These are phyloP conservation scores for Abrostola tripartita DNA, from an alignment of 2,888 invertebrate genomes.

Conservation along the genomic window DNA sequence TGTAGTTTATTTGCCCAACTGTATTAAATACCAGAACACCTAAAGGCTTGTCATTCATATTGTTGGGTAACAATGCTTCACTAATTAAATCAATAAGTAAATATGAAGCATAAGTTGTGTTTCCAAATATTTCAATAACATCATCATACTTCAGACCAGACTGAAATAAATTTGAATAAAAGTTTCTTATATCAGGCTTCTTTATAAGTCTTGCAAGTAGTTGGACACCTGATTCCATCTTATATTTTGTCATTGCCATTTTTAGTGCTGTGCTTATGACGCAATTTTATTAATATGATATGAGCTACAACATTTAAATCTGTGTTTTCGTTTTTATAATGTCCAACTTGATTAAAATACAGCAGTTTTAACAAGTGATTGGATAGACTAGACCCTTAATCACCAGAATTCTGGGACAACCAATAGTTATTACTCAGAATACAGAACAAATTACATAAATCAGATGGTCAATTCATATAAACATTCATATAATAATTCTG, in stretches of 20 bases:
- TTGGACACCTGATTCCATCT: constrained; percentile 89
- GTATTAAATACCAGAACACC: constrained; percentile 79
- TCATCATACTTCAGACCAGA: constrained; percentile 71
- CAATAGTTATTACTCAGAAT: too few species aligned
- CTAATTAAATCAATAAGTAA: constrained; percentile 76
- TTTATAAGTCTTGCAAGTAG: constrained; percentile 84
- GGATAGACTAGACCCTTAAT: too few species aligned
- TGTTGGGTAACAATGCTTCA: constrained; percentile 69
- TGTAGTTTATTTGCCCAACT: constrained; percentile 77
- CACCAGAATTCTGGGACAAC: too few species aligned
- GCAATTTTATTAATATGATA: not conserved
- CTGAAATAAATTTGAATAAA: constrained; percentile 84
- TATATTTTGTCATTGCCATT: constrained; percentile 60
- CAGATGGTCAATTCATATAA: too few species aligned
- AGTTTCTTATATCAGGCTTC: constrained; percentile 75
- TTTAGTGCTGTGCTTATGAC: not conserved
- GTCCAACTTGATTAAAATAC: too few species aligned
- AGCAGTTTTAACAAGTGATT: too few species aligned
- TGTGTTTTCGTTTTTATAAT: too few species aligned
- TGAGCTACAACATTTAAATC: too few species aligned
- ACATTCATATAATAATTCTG: too few species aligned
- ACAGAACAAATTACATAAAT: too few species aligned
- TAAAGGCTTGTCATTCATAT: constrained; percentile 65
- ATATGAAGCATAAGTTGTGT: constrained; percentile 57
- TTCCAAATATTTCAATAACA: constrained; percentile 75